Evolutionary conservation across 2,888 invertebrate genomes (phyloP).

Genomic region (Cynaeus angustus): DNA sequence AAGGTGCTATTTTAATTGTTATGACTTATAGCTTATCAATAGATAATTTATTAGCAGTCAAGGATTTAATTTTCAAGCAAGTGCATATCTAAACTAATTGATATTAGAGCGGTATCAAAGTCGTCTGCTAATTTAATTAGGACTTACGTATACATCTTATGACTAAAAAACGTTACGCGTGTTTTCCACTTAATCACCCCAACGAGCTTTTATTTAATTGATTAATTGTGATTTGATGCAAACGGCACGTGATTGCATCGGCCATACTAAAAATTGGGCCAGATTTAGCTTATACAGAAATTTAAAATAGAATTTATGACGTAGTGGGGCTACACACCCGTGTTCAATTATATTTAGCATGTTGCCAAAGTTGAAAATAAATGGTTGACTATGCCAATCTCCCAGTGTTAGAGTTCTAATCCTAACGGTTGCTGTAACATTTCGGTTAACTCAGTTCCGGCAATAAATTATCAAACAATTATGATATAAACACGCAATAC

Average conservation of each 20-base stretch:
- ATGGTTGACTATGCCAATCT: constrained; percentile 54
- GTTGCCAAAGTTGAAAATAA: constrained; percentile 57
- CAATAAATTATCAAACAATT: constrained; percentile 18
- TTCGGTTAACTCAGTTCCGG: constrained; percentile 45
- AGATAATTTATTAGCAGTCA: too few relatives aligned
- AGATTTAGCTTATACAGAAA: constrained; percentile 54
- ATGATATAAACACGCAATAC: constrained; percentile 25
- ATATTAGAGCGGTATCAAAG: too few relatives aligned
- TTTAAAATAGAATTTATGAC: constrained; percentile 58
- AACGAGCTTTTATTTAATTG: constrained; percentile 8
- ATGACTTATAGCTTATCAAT: too few relatives aligned
- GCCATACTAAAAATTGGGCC: constrained; percentile 29
- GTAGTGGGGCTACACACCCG: constrained; percentile 48
- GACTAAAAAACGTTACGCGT: background rate
- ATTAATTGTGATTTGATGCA: constrained; percentile 23
- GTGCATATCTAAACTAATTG: too few relatives aligned
- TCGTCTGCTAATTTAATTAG: constrained; percentile 5
- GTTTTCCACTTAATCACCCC: background rate
- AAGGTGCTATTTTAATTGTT: background rate
- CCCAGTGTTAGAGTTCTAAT: constrained; percentile 41
- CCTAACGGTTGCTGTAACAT: constrained; percentile 30
- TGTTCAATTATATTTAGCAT: constrained; percentile 52
- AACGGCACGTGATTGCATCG: constrained; percentile 24
- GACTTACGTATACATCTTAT: background rate
- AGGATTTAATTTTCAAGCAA: too few relatives aligned